Percentiles rank a stretch among this genome's conserved stretches.
phyloP scores from a whole-genome alignment of 1,140 invertebrate species.

The Myzus persicae region DNA sequence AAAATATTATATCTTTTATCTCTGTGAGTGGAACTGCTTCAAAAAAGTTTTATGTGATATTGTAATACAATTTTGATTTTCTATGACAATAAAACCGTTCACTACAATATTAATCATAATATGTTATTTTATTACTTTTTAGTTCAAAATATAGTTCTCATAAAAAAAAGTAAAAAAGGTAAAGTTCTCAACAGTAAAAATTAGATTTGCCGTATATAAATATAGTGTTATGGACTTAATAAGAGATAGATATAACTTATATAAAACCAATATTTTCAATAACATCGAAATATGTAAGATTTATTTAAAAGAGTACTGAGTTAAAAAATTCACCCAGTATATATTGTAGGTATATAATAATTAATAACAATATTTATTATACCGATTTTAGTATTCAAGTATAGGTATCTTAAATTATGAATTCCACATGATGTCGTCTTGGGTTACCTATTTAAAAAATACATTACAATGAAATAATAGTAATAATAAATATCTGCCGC shows the following conservation, averaged over 20 bases:
- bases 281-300: not conserved
- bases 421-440: not conserved
- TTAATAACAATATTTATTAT: not conserved
- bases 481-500: not conserved
- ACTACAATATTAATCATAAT: not conserved
- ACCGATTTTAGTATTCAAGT: not conserved
- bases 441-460: not conserved
- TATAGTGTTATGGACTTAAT: not conserved
- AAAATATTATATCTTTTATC: not conserved
- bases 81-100: not conserved
- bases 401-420: not conserved
- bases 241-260: too few species aligned
- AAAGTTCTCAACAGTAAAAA: not conserved
- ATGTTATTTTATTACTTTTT: not conserved
- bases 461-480: not conserved
- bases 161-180: not conserved
- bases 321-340: not conserved
- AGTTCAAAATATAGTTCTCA: not conserved
- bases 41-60: not conserved
- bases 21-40: not conserved
- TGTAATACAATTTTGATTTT: not conserved
- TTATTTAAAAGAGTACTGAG: not conserved
- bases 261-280: constrained; percentile 6
- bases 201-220: not conserved
- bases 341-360: too few species aligned